phyloP scores from a whole-genome alignment of 2,888 invertebrate genomes.

The Mesochorus sp. region DNA sequence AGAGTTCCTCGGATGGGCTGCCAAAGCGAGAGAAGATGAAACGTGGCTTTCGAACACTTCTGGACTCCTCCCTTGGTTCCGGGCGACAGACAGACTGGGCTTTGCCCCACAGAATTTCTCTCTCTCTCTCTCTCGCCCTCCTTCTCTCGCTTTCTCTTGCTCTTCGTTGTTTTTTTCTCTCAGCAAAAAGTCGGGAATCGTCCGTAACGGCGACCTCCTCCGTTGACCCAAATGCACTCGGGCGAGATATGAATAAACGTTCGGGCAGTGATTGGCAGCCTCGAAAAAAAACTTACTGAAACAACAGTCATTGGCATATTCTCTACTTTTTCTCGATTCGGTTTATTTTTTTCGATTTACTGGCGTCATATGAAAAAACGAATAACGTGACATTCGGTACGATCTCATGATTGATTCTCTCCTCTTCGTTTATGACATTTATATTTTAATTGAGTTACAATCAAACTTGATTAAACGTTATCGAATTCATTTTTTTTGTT shows the following conservation, averaged over 20 bases:
- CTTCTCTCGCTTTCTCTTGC: no score
- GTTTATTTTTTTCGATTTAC: background rate
- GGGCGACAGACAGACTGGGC: slow-evolving; percentile 42
- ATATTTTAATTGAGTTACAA: no score
- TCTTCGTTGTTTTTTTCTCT: slow-evolving; percentile 16
- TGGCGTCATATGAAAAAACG: no score
- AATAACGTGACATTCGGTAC: no score
- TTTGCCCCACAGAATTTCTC: slow-evolving; percentile 13
- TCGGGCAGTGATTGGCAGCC: slow-evolving; percentile 44
- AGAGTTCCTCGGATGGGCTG: slow-evolving; percentile 29
- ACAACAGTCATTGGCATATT: slow-evolving; percentile 2
- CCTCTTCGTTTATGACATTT: no score
- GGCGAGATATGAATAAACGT: slow-evolving; percentile 30
- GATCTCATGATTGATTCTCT: background rate
- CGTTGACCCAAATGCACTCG: slow-evolving; percentile 57
- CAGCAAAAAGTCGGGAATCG: slow-evolving; percentile 48
- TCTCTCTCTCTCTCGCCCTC: background rate
- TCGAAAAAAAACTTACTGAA: slow-evolving; percentile 15
- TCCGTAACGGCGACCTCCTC: slow-evolving; percentile 45
- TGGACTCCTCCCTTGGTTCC: background rate
- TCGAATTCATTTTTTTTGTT: no score
- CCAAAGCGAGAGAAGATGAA: slow-evolving; percentile 53
- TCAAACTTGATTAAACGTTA: no score
- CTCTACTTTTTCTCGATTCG: background rate
- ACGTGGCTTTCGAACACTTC: slow-evolving; percentile 31